Conservation (phyloP, 2,888 invertebrate genomes). For the Napeogenes inachia region DNA sequence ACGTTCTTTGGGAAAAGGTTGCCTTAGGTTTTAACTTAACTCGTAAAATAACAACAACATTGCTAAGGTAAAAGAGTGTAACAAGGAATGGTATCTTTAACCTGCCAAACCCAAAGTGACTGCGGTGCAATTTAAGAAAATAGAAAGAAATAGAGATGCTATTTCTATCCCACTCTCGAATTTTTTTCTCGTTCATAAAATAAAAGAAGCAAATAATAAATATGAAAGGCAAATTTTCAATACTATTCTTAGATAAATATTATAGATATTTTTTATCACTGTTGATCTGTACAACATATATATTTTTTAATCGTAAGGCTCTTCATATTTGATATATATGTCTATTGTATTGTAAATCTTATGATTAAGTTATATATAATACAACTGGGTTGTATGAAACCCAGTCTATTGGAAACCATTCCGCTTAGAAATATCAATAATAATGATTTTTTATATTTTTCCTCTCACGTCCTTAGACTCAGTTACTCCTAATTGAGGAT, state of each 20-base stretch:
- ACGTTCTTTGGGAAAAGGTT: slow-evolving; percentile 35
- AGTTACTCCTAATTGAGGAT: slow-evolving; percentile 20
- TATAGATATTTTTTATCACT: too few species aligned
- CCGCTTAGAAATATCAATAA: slow-evolving; percentile 5
- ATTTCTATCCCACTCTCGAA: too few species aligned
- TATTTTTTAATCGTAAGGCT: slow-evolving; percentile 9
- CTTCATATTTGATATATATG: not conserved
- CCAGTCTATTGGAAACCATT: slow-evolving; percentile 16
- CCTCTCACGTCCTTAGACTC: slow-evolving; percentile 18
- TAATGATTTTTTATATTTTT: slow-evolving; percentile 15
- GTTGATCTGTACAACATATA: slow-evolving; percentile 9
- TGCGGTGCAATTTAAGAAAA: slow-evolving; percentile 41
- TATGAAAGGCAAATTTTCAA: too few species aligned
- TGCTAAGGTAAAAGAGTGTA: slow-evolving; percentile 51
- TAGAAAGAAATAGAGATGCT: slow-evolving; percentile 7
- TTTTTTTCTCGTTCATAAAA: too few species aligned
- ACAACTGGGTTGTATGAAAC: too few species aligned
- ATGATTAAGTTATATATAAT: slow-evolving; percentile 4
- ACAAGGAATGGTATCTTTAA: slow-evolving; percentile 40
- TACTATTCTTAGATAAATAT: too few species aligned
- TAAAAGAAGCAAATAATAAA: too few species aligned
- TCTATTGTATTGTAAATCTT: too few species aligned
- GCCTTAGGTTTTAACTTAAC: slow-evolving; percentile 39
- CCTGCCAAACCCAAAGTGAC: slow-evolving; percentile 57
- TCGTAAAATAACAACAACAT: slow-evolving; percentile 53